Evolutionary conservation across 1,140 invertebrate genomes (phyloP).

Genomic region (Drosophila pachea): DNA sequence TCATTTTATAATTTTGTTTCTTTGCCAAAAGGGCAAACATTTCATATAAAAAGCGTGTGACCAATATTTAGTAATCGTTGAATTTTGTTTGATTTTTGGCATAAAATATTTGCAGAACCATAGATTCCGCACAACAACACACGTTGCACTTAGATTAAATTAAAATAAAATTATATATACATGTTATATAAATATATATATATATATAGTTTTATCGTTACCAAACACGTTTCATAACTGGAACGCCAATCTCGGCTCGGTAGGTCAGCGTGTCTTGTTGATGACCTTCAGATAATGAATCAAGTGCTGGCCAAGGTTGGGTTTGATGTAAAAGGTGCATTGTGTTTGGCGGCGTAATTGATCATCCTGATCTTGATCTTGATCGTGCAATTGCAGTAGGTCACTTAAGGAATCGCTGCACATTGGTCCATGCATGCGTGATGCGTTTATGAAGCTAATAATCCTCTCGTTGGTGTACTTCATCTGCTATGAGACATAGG

Average conservation of each 20-base stretch:
- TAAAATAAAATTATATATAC: not conserved
- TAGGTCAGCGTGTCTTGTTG: slow-evolving; percentile 37
- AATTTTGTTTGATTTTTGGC: not conserved
- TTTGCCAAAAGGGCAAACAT: not conserved
- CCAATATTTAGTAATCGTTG: not conserved
- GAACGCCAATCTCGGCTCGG: not conserved
- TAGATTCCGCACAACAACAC: not conserved
- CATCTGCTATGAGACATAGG: slow-evolving; percentile 35
- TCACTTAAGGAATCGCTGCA: slow-evolving; percentile 55
- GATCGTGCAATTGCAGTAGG: slow-evolving; percentile 53
- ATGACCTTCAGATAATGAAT: slow-evolving; percentile 70
- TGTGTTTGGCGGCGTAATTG: slow-evolving; percentile 50
- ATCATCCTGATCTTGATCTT: slow-evolving; percentile 33
- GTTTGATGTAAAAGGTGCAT: slow-evolving; percentile 70
- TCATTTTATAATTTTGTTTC: not conserved
- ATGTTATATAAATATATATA: not conserved
- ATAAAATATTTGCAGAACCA: not conserved
- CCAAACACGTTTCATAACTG: slow-evolving; percentile 22
- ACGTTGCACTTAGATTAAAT: not conserved
- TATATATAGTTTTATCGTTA: not conserved
- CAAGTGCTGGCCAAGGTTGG: slow-evolving; percentile 64
- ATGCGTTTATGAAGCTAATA: slow-evolving; percentile 65
- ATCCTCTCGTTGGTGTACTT: slow-evolving; percentile 73
- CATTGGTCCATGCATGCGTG: slow-evolving; percentile 36
- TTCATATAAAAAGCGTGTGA: not conserved